Conservation (phyloP, 2,797 vertebrate species). For the Syndactyla subalaris region DNA sequence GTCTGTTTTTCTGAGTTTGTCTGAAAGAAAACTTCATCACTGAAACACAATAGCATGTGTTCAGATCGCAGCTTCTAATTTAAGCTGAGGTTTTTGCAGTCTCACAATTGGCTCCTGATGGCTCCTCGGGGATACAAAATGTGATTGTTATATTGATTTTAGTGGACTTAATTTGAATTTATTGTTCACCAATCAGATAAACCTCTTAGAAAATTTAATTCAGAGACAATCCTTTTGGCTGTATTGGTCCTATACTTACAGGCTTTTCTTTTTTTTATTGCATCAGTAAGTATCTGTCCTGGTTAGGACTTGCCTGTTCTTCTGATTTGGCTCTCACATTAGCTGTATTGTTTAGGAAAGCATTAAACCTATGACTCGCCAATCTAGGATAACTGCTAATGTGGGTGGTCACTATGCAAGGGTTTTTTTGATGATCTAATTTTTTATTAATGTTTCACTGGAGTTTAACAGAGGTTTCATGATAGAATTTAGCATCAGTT, state of each 20-base stretch:
- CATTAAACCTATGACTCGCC: not conserved
- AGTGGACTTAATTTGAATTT: slow-evolving; percentile 54
- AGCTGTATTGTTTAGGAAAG: not conserved
- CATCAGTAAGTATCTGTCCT: not conserved
- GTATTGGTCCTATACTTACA: not conserved
- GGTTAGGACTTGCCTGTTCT: not conserved
- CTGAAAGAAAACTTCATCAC: not conserved
- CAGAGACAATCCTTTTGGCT: slow-evolving; percentile 8
- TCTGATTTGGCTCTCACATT: not conserved
- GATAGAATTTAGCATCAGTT: not conserved
- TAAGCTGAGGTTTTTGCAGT: slow-evolving; percentile 17
- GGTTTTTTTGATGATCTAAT: not conserved
- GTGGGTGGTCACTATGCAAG: not conserved
- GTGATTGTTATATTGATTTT: slow-evolving; percentile 50
- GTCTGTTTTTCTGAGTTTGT: not conserved
- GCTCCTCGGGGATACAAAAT: not conserved
- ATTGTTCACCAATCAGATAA: slow-evolving; percentile 49
- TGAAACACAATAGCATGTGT: not conserved
- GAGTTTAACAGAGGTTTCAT: not conserved
- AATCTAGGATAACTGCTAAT: not conserved
- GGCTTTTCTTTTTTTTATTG: not conserved
- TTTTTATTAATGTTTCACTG: not conserved
- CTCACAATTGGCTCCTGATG: not conserved
- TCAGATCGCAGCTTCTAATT: not conserved
- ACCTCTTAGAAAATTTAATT: slow-evolving; percentile 46